Evolutionary conservation across 2,888 invertebrate genomes (phyloP), one percentile per base, ranked within the genome.

Genomic region (Heterodera filipjevi): DNA sequence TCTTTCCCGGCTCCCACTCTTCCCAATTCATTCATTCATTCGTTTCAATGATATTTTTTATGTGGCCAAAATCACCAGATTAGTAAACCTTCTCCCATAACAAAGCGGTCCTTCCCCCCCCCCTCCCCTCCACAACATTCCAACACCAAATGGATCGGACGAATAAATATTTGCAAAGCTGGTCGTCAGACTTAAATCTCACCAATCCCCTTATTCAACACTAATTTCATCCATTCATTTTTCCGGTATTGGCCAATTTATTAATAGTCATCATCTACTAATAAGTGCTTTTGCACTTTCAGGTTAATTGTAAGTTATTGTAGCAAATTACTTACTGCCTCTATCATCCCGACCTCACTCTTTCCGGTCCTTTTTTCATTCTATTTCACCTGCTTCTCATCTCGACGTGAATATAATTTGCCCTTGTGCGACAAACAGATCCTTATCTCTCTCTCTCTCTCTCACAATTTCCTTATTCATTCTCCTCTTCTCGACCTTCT

Each of bases 401-500:
- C 32, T 30, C 33, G 59, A 44, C 27, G 27, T 71, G 53, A 53
- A 22, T 46, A 16, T 46, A 46, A 46, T 46, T 46, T 46, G 16
- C 46, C 46, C 46, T 46, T 16, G n/a, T 53, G 22, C 53, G 19
- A 16, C 22, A 53, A 53, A 53, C 14, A 53, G 53, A 53, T 53
- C 53, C 53, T 53, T 53, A 53, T 53, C 53, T 53, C 53, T 14
- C 53, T 53, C 53, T 22, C 14, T 1, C 3, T 27, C 49, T 27
- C 49, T 16, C 32, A 70, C 35, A 27, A 66, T 68, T 22, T 68
- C 44, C 76, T 33, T 64, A 78, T 73, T 44, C 83, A 0, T 85
- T 84, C 74, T 78, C 80, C 33, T 83, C 83, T 6, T 78, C 82
- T 6, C 85, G 85, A 12, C 85, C 84, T 53, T 86, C 87, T 71